A percentile compares a stretch with the other conserved stretches of the same genome.
phyloP scores from a whole-genome alignment of 1,140 invertebrate species.

The Drosophila subpulchrella region DNA sequence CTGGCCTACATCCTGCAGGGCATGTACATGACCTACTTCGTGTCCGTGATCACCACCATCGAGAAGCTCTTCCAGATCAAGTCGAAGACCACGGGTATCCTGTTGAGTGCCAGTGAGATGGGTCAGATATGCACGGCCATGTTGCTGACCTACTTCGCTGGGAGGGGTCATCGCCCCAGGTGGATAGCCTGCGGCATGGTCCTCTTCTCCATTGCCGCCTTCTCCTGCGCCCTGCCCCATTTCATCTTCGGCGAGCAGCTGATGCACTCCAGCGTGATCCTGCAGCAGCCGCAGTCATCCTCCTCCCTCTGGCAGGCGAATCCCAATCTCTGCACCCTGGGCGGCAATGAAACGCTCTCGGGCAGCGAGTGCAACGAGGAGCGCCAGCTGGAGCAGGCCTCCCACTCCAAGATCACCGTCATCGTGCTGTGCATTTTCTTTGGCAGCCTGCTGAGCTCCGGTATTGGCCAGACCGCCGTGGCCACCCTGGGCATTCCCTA shows the following conservation, averaged over 20 bases:
- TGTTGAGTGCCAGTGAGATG: conserved; percentile 97
- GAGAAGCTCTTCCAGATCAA: conserved; percentile 98
- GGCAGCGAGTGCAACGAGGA: conserved; percentile 86
- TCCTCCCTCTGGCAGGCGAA: conserved; percentile 53
- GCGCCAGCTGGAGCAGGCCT: conserved; percentile 87
- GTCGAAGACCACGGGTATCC: conserved; percentile 96
- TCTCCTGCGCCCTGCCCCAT: conserved; percentile 94
- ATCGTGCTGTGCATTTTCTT: conserved; percentile 94
- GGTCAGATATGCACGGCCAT: conserved; percentile 96
- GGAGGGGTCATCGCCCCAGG: conserved; percentile 96
- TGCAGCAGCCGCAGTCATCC: conserved; percentile 40
- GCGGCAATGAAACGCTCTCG: conserved; percentile 54
- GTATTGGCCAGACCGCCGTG: conserved; percentile 96
- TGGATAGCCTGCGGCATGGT: conserved; percentile 98
- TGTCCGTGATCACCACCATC: conserved; percentile 97
- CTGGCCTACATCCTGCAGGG: conserved; percentile 95
- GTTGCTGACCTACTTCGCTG: conserved; percentile 96
- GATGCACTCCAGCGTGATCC: conserved; percentile 74
- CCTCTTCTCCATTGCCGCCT: conserved; percentile 93
- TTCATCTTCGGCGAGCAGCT: conserved; percentile 91
- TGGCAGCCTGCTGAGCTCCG: conserved; percentile 93
- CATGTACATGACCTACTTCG: conserved; percentile 98
- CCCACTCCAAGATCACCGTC: conserved; percentile 91
- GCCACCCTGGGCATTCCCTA: conserved; percentile 97
- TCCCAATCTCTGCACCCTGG: conserved; percentile 72